Conservation (phyloP, 2,888 invertebrate species). For the Drosophila birchii region DNA sequence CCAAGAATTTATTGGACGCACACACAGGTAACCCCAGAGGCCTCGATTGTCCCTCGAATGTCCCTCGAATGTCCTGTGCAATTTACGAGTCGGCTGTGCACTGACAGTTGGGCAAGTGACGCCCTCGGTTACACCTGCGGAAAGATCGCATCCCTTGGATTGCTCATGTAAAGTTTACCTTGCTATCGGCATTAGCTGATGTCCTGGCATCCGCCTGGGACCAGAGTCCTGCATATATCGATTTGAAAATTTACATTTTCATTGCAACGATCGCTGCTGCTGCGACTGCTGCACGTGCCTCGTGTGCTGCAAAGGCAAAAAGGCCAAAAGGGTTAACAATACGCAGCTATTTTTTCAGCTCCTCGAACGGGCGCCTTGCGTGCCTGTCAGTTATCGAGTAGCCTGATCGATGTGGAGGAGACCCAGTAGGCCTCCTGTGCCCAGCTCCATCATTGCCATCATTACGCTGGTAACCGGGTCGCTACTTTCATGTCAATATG, state of each 20-base stretch:
- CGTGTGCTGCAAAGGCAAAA: constrained; percentile 1
- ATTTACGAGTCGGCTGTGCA: constrained; percentile 71
- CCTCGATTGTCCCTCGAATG: constrained; percentile 32
- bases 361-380: constrained; percentile 70
- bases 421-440: constrained; percentile 15
- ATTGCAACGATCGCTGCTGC: constrained; percentile 55
- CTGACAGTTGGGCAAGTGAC: constrained; percentile 71
- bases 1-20: constrained; percentile 74
- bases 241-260: constrained; percentile 72
- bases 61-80: constrained; percentile 61
- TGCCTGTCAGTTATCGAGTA: constrained; percentile 78
- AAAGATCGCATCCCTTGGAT: constrained; percentile 59
- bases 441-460: constrained; percentile 29
- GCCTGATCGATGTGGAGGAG: constrained; percentile 64
- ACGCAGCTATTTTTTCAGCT: constrained; percentile 23
- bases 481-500: constrained; percentile 77
- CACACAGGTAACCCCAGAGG: constrained; percentile 33
- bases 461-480: constrained; percentile 57
- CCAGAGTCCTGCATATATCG: constrained; percentile 62
- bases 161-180: constrained; percentile 46
- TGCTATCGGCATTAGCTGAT: constrained; percentile 63
- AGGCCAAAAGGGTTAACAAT: constrained; percentile 1
- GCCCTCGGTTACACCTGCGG: constrained; percentile 78
- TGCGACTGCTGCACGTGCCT: constrained; percentile 61
- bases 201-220: constrained; percentile 61